phyloP scores from a whole-genome alignment of 2,888 invertebrate genomes.

The Allolobophora icterica region DNA sequence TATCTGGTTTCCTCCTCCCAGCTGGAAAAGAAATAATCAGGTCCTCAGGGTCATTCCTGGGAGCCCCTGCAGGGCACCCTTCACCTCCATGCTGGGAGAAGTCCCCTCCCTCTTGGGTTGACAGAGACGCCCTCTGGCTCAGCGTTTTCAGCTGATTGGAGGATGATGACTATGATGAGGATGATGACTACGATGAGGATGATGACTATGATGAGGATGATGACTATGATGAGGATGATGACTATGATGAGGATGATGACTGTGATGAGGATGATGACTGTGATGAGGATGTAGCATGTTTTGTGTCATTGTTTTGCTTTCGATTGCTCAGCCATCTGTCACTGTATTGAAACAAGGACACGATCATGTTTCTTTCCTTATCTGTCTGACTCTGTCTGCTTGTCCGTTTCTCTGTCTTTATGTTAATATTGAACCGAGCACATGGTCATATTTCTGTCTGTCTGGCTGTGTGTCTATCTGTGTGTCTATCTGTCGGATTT shows the following conservation, averaged over 20 bases:
- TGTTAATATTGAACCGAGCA: background rate
- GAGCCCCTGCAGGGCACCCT: slow-evolving; percentile 1
- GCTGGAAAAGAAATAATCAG: slow-evolving; percentile 17
- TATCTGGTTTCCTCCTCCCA: background rate
- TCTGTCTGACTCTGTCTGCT: background rate
- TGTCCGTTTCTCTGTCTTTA: background rate
- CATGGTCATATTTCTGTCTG: background rate
- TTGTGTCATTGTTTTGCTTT: background rate
- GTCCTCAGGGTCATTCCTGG: background rate
- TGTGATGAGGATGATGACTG: background rate
- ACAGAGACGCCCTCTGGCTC: background rate
- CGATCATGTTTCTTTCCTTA: background rate
- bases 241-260: background rate
- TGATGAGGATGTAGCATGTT: background rate
- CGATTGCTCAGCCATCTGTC: slow-evolving; percentile 17
- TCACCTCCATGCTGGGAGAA: background rate
- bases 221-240: too few relatives aligned
- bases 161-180: background rate
- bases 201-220: too few relatives aligned
- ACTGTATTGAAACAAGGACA: background rate
- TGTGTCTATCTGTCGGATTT: background rate
- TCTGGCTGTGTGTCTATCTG: background rate
- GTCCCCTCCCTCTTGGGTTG: background rate
- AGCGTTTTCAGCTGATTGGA: background rate
- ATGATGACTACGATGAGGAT: too few relatives aligned